phyloP scores from a whole-genome alignment of 1,140 invertebrate genomes.

The Meloidogyne floridensis region DNA sequence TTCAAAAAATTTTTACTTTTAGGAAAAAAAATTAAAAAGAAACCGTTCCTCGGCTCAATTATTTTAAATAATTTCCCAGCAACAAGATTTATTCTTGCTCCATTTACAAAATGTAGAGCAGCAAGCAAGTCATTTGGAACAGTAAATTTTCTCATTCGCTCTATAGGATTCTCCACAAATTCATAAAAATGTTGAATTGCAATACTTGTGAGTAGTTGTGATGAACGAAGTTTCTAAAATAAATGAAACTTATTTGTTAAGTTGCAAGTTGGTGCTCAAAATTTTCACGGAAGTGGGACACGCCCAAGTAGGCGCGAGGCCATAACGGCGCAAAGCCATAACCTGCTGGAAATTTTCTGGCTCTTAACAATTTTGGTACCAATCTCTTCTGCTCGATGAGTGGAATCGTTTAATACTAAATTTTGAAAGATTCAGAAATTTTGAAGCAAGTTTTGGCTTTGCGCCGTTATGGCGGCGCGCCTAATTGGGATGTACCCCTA shows the following conservation, averaged over 20 bases:
- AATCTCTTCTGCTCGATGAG: too few species aligned
- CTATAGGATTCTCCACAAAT: neutral
- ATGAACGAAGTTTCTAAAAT: neutral
- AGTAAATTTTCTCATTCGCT: constrained; percentile 23
- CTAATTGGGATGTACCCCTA: too few species aligned
- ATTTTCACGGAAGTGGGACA: too few species aligned
- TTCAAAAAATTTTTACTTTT: neutral
- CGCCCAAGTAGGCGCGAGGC: too few species aligned
- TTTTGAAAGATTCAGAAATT: too few species aligned
- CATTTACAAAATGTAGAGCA: constrained; percentile 55
- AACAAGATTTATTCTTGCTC: neutral
- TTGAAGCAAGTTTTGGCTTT: too few species aligned
- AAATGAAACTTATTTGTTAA: neutral
- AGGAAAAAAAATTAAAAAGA: neutral
- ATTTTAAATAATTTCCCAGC: neutral
- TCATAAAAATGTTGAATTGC: neutral
- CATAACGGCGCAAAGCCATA: too few species aligned
- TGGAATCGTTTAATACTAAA: too few species aligned
- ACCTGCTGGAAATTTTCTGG: too few species aligned
- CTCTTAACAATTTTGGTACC: too few species aligned
- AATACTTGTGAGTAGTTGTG: neutral
- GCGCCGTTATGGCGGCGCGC: too few species aligned
- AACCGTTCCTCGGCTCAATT: neutral
- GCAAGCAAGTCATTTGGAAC: constrained; percentile 58
- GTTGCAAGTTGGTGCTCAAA: too few species aligned